Evolutionary conservation across 2,113 vertebrate species (phyloP).

Genomic region (Larimichthys polyactis): DNA sequence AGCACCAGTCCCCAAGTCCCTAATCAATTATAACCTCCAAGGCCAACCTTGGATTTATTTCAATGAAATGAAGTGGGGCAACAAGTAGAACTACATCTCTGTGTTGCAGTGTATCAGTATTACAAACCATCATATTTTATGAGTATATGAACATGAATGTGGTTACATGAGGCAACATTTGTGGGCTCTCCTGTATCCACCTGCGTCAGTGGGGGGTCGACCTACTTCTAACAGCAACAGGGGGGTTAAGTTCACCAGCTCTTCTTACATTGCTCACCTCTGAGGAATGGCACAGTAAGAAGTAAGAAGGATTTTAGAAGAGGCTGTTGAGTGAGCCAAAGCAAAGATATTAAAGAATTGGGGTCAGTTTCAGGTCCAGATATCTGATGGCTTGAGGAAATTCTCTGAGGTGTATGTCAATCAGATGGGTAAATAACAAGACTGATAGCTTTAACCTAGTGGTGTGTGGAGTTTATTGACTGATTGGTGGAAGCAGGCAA

Average conservation of each 20-base stretch:
- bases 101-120: neutral
- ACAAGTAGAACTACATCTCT: neutral
- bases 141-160: conserved; percentile 2
- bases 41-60: neutral
- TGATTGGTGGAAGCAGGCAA: neutral
- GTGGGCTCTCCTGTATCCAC: conserved; percentile 19
- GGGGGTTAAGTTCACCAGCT: conserved; percentile 18
- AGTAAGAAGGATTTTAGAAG: conserved; percentile 27
- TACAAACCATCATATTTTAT: conserved; percentile 14
- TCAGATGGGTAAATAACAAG: conserved; percentile 1
- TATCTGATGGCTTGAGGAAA: conserved; percentile 31
- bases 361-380: conserved; percentile 39
- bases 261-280: conserved; percentile 75
- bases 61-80: neutral
- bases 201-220: conserved; percentile 45
- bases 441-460: conserved; percentile 17
- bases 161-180: conserved; percentile 20
- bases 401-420: neutral
- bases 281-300: conserved; percentile 64
- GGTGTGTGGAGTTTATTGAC: conserved; percentile 14
- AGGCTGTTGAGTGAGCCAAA: conserved; percentile 28
- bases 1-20: neutral
- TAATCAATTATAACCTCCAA: conserved; percentile 17
- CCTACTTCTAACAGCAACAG: conserved; percentile 69
- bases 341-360: conserved; percentile 43